These are phyloP conservation scores for Keiferia lycopersicella DNA, from an alignment of 2,888 invertebrate genomes.

Conservation along the genomic window DNA sequence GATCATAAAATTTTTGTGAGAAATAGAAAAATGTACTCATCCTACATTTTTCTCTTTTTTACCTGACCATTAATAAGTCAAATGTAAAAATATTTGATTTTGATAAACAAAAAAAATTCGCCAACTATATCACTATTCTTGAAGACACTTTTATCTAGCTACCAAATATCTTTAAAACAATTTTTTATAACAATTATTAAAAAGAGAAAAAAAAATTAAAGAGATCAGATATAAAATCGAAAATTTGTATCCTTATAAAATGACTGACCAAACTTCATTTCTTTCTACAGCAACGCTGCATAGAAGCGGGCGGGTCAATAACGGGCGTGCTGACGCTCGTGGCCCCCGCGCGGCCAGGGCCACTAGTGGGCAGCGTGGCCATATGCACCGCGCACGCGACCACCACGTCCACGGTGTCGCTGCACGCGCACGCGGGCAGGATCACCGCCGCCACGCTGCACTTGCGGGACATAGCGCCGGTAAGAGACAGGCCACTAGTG, in stretches of 20 bases:
- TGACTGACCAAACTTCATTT: background rate
- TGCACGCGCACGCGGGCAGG: conserved; percentile 34
- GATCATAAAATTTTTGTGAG: too few species aligned
- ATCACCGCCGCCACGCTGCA: conserved; percentile 29
- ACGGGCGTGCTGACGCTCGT: conserved; percentile 46
- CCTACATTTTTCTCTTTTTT: too few species aligned
- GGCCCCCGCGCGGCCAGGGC: conserved; percentile 50
- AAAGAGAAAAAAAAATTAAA: too few species aligned
- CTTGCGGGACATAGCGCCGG: conserved; percentile 33
- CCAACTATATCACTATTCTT: too few species aligned
- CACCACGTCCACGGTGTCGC: conserved; percentile 32
- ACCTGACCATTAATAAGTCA: too few species aligned
- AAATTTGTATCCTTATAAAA: conserved; percentile 37
- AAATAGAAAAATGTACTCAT: too few species aligned
- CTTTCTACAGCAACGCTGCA: conserved; percentile 31
- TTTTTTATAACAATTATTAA: too few species aligned
- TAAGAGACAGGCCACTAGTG: conserved; percentile 40
- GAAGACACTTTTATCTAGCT: too few species aligned
- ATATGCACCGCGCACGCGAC: conserved; percentile 33
- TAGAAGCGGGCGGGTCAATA: conserved; percentile 30
- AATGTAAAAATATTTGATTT: too few species aligned
- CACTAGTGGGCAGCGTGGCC: conserved; percentile 39
- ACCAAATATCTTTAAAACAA: too few species aligned
- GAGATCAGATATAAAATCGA: too few species aligned
- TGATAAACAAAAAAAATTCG: too few species aligned